phyloP scores from a whole-genome alignment of 2,888 invertebrate genomes.

The Cheilosia vulpina region DNA sequence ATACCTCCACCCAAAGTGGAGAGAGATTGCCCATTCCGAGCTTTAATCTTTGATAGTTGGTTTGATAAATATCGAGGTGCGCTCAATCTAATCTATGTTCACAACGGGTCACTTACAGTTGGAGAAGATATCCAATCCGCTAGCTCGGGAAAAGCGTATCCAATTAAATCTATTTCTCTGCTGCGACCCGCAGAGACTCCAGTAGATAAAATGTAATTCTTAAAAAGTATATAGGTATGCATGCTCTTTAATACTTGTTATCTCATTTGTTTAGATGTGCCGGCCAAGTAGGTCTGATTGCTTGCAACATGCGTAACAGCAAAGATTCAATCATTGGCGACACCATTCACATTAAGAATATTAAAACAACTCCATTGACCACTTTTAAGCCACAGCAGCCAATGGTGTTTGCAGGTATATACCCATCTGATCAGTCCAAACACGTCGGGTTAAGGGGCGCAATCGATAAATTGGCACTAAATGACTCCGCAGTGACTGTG shows the following conservation, averaged over 20 bases:
- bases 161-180: slow-evolving; percentile 91
- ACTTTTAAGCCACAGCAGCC: slow-evolving; percentile 89
- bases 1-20: slow-evolving; percentile 90
- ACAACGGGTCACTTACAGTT: slow-evolving; percentile 89
- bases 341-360: slow-evolving; percentile 86
- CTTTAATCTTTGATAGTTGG: slow-evolving; percentile 96
- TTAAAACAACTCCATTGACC: slow-evolving; percentile 84
- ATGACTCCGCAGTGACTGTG: slow-evolving; percentile 96
- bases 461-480: slow-evolving; percentile 95
- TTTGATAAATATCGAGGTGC: slow-evolving; percentile 95
- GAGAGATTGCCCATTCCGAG: slow-evolving; percentile 87
- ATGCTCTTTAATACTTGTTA: background rate
- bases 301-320: slow-evolving; percentile 90
- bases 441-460: slow-evolving; percentile 90
- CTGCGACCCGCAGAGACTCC: slow-evolving; percentile 90
- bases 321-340: slow-evolving; percentile 91
- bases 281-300: slow-evolving; percentile 97
- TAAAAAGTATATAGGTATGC: background rate
- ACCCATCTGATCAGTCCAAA: slow-evolving; percentile 95
- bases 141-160: slow-evolving; percentile 90
- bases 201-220: slow-evolving; percentile 87
- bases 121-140: slow-evolving; percentile 91
- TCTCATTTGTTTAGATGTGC: slow-evolving; percentile 85
- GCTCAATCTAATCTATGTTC: slow-evolving; percentile 90
- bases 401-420: slow-evolving; percentile 93